Base-by-base conservation (phyloP, 2,113 vertebrate genomes). In the Nyctereutes procyonoides region DNA sequence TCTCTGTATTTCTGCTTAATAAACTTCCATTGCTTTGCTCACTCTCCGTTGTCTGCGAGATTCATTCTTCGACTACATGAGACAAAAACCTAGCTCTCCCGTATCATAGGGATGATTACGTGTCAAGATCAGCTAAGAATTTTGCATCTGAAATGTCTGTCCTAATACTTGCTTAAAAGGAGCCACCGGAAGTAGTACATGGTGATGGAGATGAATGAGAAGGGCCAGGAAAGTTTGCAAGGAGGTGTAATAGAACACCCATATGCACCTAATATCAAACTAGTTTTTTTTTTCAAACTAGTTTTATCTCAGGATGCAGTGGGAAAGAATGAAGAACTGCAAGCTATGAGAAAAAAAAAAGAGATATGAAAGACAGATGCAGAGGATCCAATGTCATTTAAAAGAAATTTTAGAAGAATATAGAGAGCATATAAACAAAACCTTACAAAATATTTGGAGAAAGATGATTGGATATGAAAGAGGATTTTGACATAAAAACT, bases 171-270 rank as follows among this genome's bases (percentile, higher is more conserved):
- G 51, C 8, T 8, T 43, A 53, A 43, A 67, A 19, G 48, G n/a
- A 10, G 16, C 8, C 2, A 10, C 67, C 5, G 35, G 4, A 14
- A 43, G 51, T 48, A 56, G 22, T 16, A 51, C 60, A 10, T 0
- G 24, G 24, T 32, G 22, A 67, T 9, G 6, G 51, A 74, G 30
- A n/a, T 6, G 82, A 93, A 16, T 51, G 43, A 81, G 1, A 10
- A 14, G 28, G 32, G 20, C 11, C 2, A 7, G 38, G 56, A 76
- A 30, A 63, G 83, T 24, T 28, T 20, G 28, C 1, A 7, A 62
- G 55, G n/a, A 85, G 43, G 62, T 3, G 4, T 6, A 14, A 74
- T 0, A 14, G 9, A 35, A 48, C 24, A 1, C 2, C 4, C 10
- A 19, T n/a, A 67, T 71, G 20, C 26, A 28, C 16, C 38, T 17